phyloP scores from a whole-genome alignment of 2,888 invertebrate species.

The Graphium colonna region DNA sequence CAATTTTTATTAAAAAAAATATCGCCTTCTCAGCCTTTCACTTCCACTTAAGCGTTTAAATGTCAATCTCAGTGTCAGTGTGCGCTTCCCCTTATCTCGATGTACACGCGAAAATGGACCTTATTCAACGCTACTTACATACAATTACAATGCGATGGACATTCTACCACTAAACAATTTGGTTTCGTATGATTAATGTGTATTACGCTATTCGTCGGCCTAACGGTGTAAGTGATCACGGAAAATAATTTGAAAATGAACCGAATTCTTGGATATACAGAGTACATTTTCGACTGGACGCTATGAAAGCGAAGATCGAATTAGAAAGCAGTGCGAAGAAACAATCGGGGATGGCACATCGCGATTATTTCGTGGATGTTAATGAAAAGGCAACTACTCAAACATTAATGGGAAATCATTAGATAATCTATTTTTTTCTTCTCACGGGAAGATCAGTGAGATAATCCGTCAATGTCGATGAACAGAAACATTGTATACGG shows the following conservation, averaged over 20 bases:
- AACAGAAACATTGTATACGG: conserved; percentile 25
- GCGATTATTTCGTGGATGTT: conserved; percentile 48
- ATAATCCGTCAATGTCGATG: conserved; percentile 46
- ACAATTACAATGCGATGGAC: conserved; percentile 30
- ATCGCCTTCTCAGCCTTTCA: conserved; percentile 73
- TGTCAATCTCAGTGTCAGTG: conserved; percentile 68
- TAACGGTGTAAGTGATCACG: conserved; percentile 25
- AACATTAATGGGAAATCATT: conserved; percentile 30
- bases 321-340: conserved; percentile 60
- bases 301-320: conserved; percentile 37
- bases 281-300: conserved; percentile 24
- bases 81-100: conserved; percentile 50
- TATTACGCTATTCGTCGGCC: conserved; percentile 47
- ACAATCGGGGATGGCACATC: conserved; percentile 64
- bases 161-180: conserved; percentile 66
- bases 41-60: conserved; percentile 79
- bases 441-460: conserved; percentile 34
- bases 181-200: conserved; percentile 74
- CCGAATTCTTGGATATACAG: conserved; percentile 28
- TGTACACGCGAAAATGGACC: conserved; percentile 34
- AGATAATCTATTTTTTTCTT: conserved; percentile 28
- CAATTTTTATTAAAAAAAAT: conserved; percentile 79
- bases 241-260: conserved; percentile 30
- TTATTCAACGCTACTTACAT: conserved; percentile 31
- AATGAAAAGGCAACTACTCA: conserved; percentile 37